These are phyloP conservation scores for Lepetodrilus schrolli DNA, from an alignment of 2,888 invertebrate genomes.

Conservation along the genomic window DNA sequence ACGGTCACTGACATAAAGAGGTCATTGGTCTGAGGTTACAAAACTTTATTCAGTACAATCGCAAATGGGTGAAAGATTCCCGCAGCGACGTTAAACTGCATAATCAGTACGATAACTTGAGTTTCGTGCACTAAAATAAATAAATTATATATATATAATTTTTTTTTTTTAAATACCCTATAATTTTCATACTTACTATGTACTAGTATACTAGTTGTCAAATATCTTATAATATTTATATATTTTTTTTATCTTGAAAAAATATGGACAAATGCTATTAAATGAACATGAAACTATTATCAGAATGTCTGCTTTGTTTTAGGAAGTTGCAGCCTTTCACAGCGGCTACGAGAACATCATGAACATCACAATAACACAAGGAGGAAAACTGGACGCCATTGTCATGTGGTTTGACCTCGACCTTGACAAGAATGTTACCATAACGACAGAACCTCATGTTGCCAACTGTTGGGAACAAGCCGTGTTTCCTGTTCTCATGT, in stretches of 20 bases:
- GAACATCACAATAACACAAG: slow-evolving; percentile 47
- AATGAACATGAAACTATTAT: too few species aligned
- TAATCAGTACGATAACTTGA: too few species aligned
- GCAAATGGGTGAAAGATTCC: too few species aligned
- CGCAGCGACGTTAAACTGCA: too few species aligned
- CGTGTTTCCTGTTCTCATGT: slow-evolving; percentile 78
- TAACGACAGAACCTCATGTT: slow-evolving; percentile 80
- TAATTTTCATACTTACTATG: neutral
- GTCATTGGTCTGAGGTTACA: too few species aligned
- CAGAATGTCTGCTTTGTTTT: too few species aligned
- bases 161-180: neutral
- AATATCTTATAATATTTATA: neutral
- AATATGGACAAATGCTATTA: neutral
- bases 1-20: too few species aligned
- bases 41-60: too few species aligned
- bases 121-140: too few species aligned
- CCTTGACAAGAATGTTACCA: slow-evolving; percentile 80
- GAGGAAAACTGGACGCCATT: slow-evolving; percentile 81
- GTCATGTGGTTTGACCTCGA: slow-evolving; percentile 85
- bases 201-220: neutral
- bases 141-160: too few species aligned
- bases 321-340: slow-evolving; percentile 13
- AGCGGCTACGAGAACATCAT: neutral
- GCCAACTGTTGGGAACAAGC: slow-evolving; percentile 86
- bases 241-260: neutral